Evolutionary conservation across 2,888 invertebrate species (phyloP), one percentile per base, ranked within the genome.

Genomic region (Lasioglossum figueresi): DNA sequence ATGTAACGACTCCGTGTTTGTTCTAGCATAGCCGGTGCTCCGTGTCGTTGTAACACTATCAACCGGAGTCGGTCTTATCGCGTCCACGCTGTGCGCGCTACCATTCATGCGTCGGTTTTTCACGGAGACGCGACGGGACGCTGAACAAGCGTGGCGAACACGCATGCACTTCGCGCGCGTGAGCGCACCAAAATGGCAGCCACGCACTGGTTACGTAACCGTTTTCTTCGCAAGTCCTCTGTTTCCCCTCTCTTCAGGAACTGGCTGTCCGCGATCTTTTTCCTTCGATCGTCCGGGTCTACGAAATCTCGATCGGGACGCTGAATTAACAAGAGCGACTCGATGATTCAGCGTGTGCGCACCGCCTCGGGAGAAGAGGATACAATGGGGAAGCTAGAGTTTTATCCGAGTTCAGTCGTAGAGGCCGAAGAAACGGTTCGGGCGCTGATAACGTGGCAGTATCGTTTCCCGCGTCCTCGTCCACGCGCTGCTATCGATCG

Each of bases 131-230:
- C 27, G 34, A 34, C 34, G 31, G 31, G 31, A 66, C 66, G 66
- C 52, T 52, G 52, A 52, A 52, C 52, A 52, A 52, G 31, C 66
- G 66, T 66, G 66, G 12, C 23, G 66, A 34, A 6, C 40, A n/a
- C 68, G 76, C 56, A 34, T 68, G 80, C 76, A 48, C 31, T 37
- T 72, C 56, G 66, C 70, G 63, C 79, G 82, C 78, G 78, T 82
- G 85, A 84, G 88, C 88, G 88, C 68, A 88, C 88, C 89, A 88
- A 91, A 90, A 91, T 89, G 86, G 88, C 83, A 82, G 89, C 82
- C 84, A 63, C 78, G 78, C 68, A 76, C 31, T 23, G 71, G 76
- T 91, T 90, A 82, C 85, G 84, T 89, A 91, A 91, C 86, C 78
- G 70, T 14, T 59, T 43, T 27, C 5, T 63, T n/a, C 59, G 16